Conservation (phyloP, 1,140 invertebrate species). For the Procambarus virginalis region DNA sequence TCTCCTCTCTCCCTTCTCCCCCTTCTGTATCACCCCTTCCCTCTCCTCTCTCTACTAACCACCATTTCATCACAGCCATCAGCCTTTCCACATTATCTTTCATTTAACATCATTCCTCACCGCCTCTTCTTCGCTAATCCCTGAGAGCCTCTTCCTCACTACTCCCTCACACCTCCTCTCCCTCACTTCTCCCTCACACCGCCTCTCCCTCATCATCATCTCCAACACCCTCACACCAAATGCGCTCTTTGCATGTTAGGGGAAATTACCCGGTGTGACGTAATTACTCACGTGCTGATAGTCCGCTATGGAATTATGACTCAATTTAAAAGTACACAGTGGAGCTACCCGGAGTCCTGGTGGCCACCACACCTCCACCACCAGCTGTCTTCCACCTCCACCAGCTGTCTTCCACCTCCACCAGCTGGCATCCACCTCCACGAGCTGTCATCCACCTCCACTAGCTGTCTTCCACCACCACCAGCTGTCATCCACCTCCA, state of each 20-base stretch:
- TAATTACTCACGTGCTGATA: neutral
- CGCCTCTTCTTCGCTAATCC: neutral
- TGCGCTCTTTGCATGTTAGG: constrained; percentile 15
- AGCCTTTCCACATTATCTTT: neutral
- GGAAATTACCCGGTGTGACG: neutral
- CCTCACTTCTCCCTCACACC: neutral
- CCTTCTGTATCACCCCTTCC: too few relatives aligned
- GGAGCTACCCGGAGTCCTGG: neutral
- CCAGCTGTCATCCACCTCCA: too few relatives aligned
- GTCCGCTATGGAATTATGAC: neutral
- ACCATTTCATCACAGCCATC: neutral
- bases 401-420: too few relatives aligned
- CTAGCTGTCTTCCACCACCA: too few relatives aligned
- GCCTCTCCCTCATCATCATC: neutral
- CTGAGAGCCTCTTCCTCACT: neutral
- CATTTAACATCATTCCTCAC: neutral
- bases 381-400: too few relatives aligned
- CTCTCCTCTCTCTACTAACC: too few relatives aligned
- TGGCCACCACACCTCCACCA: too few relatives aligned
- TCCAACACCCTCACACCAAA: neutral
- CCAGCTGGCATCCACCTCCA: too few relatives aligned
- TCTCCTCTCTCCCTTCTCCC: neutral
- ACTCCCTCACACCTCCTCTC: neutral
- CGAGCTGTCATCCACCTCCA: too few relatives aligned
- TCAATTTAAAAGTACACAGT: neutral